Evolutionary conservation across 2,888 invertebrate species (phyloP).

Genomic region (Eupeodes latifasciatus): DNA sequence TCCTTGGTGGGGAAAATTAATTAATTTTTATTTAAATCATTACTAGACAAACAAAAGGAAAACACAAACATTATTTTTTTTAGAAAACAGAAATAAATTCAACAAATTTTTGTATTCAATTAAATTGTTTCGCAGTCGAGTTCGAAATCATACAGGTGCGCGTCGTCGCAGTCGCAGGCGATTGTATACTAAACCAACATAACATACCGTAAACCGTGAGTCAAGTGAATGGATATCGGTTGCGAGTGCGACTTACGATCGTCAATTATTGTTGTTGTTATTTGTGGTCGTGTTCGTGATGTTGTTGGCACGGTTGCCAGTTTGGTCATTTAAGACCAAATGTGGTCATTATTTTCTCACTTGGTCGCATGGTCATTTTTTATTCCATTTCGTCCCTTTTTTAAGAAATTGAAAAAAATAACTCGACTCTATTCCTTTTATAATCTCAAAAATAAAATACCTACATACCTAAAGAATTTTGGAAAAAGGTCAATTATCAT

Average conservation of each 20-base stretch:
- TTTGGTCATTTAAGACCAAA: too few species aligned
- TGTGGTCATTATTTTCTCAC: too few species aligned
- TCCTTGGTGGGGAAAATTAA: not conserved
- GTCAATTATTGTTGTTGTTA: conserved; percentile 24
- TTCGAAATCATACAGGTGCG: conserved; percentile 67
- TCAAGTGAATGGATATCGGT: conserved; percentile 44
- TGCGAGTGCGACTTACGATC: conserved; percentile 8
- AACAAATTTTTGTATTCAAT: conserved; percentile 25
- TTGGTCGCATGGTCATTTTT: too few species aligned
- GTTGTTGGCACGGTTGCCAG: too few species aligned
- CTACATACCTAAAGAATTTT: too few species aligned
- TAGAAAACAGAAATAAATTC: conserved; percentile 16
- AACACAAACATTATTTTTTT: conserved; percentile 4
- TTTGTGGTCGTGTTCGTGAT: conserved; percentile 18
- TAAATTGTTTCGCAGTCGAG: conserved; percentile 59
- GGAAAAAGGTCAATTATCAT: too few species aligned
- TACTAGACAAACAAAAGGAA: not conserved
- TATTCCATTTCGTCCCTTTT: too few species aligned
- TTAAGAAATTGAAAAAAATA: too few species aligned
- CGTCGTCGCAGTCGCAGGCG: conserved; percentile 53
- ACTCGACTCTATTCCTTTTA: too few species aligned
- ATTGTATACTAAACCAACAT: conserved; percentile 54
- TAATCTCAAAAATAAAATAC: too few species aligned
- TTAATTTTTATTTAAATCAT: not conserved
- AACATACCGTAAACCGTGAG: conserved; percentile 10